phyloP scores from a whole-genome alignment of 2,113 vertebrate species.

The Girardinichthys multiradiatus region DNA sequence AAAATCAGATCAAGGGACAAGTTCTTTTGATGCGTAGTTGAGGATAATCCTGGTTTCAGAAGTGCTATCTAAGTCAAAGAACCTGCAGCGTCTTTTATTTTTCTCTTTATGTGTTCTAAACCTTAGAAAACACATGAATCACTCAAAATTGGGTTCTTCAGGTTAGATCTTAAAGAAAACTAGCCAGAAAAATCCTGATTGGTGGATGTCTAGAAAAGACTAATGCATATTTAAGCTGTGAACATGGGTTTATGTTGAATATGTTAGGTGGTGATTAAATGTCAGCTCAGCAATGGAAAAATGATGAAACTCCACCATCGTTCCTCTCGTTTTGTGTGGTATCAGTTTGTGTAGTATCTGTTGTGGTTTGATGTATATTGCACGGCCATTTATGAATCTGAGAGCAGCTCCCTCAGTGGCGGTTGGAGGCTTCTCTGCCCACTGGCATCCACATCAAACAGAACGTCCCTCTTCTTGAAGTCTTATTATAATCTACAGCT shows the following conservation, averaged over 20 bases:
- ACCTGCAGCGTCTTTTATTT: too few relatives aligned
- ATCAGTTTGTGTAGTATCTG: background rate
- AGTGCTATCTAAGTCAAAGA: too few relatives aligned
- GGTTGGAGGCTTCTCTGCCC: conserved; percentile 1
- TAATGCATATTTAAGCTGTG: background rate
- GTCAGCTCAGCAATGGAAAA: background rate
- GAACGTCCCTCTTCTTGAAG: conserved; percentile 1
- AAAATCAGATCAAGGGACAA: too few relatives aligned
- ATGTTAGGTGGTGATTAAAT: background rate
- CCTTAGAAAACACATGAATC: too few relatives aligned
- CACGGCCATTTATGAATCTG: background rate
- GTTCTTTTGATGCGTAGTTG: too few relatives aligned
- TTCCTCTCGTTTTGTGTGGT: background rate
- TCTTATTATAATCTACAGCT: conserved; percentile 29
- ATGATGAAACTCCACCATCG: background rate
- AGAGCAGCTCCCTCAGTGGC: conserved; percentile 21
- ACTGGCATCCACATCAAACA: conserved; percentile 32
- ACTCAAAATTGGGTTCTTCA: too few relatives aligned
- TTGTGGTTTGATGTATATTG: background rate
- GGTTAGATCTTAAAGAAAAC: too few relatives aligned
- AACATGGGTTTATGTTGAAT: background rate
- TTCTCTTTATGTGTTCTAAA: too few relatives aligned
- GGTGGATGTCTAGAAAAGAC: background rate
- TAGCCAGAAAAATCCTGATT: too few relatives aligned
- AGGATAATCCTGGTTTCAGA: too few relatives aligned